Conservation (phyloP, 2,797 vertebrate species). For the Sciurus carolinensis region DNA sequence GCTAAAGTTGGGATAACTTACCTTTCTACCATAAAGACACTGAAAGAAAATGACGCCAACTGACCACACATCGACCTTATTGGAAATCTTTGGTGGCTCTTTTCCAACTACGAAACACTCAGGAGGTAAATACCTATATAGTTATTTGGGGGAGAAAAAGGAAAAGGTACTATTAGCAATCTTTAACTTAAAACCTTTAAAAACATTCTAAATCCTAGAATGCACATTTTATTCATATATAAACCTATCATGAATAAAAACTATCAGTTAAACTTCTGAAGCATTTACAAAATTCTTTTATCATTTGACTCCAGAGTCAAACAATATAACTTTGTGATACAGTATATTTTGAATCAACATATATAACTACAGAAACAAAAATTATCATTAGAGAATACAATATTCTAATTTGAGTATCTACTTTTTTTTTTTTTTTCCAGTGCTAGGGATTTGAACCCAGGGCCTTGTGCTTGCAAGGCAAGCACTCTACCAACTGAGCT, state of each 20-base stretch:
- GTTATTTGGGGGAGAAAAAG: slow-evolving; percentile 28
- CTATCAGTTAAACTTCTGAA: slow-evolving; percentile 5
- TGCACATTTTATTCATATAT: neutral
- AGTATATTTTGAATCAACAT: slow-evolving; percentile 6
- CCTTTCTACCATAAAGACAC: slow-evolving; percentile 99
- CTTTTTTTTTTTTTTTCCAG: too few relatives aligned
- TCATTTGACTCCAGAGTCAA: slow-evolving; percentile 29
- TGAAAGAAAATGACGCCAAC: slow-evolving; percentile 99
- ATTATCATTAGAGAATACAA: neutral
- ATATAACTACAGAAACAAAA: slow-evolving; percentile 32
- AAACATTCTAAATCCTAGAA: slow-evolving; percentile 42
- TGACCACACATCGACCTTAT: slow-evolving; percentile 99
- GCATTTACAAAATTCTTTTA: neutral
- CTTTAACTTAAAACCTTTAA: slow-evolving; percentile 54
- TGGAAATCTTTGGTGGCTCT: slow-evolving; percentile 99
- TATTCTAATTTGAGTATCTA: slow-evolving; percentile 39
- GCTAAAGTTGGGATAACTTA: slow-evolving; percentile 85
- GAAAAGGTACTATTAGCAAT: slow-evolving; percentile 39
- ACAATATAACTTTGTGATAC: slow-evolving; percentile 40
- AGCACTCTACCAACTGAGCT: too few relatives aligned
- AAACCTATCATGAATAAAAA: slow-evolving; percentile 34
- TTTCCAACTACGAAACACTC: slow-evolving; percentile 99
- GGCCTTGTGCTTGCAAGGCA: too few relatives aligned
- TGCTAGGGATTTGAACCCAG: too few relatives aligned
- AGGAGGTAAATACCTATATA: slow-evolving; percentile 96